Conservation (phyloP, 2,113 vertebrate species). For the Tragelaphus strepsiceros region DNA sequence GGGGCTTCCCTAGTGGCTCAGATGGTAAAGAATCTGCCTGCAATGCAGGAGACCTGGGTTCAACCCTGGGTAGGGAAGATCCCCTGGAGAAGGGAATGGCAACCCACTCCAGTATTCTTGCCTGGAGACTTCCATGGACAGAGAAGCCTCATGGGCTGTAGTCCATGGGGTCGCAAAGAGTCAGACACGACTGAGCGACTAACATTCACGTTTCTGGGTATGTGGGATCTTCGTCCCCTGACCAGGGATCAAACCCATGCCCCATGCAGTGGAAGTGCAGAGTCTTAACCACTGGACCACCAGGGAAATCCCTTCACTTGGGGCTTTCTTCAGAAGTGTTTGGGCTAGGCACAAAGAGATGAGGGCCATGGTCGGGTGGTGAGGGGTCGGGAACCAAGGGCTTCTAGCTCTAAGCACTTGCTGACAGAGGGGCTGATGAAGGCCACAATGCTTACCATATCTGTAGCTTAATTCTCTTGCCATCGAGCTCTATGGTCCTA, state of each 20-base stretch:
- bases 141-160: neutral
- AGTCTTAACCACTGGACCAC: neutral
- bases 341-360: neutral
- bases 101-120: neutral
- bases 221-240: neutral
- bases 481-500: conserved; percentile 96
- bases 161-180: neutral
- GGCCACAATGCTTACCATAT: conserved; percentile 87
- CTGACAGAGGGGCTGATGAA: fast-evolving
- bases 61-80: neutral
- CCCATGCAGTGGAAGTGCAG: neutral
- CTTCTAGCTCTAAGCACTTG: neutral
- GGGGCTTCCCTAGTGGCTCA: neutral
- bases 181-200: neutral
- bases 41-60: neutral
- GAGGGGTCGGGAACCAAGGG: fast-evolving
- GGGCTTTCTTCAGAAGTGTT: neutral
- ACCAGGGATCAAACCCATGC: neutral
- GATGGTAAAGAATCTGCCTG: neutral
- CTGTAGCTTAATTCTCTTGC: conserved; percentile 97
- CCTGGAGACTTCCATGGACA: neutral
- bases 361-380: fast-evolving
- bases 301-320: neutral
- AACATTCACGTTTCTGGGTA: neutral
- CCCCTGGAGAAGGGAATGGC: neutral